Conservation (phyloP, 1,140 invertebrate species). For the Calliphora vicina region DNA sequence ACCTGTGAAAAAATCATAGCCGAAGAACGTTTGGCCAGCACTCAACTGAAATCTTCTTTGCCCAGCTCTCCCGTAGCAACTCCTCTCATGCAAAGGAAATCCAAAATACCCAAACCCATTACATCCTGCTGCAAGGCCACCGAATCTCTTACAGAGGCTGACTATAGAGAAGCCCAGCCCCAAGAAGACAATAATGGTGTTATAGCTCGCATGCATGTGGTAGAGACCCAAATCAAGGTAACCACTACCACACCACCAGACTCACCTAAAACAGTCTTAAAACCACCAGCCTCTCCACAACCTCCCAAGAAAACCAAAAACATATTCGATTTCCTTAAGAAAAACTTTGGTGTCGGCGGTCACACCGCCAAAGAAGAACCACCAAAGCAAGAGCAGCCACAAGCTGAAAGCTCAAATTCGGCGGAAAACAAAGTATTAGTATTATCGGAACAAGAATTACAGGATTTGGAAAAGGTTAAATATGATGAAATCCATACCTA, state of each 20-base stretch:
- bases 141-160: constrained; percentile 52
- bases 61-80: constrained; percentile 23
- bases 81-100: constrained; percentile 47
- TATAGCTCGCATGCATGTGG: constrained; percentile 52
- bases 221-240: constrained; percentile 58
- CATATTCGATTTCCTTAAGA: constrained; percentile 59
- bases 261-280: constrained; percentile 39
- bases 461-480: constrained; percentile 46
- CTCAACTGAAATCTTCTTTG: constrained; percentile 49
- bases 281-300: constrained; percentile 35
- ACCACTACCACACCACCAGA: constrained; percentile 47
- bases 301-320: constrained; percentile 58
- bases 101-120: constrained; percentile 59
- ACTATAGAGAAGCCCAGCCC: neutral
- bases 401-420: neutral
- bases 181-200: constrained; percentile 44
- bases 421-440: constrained; percentile 37
- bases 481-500: constrained; percentile 50
- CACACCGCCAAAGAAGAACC: neutral
- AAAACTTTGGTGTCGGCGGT: constrained; percentile 51
- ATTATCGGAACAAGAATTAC: constrained; percentile 47
- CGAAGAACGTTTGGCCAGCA: constrained; percentile 54
- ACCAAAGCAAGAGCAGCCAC: neutral
- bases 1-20: constrained; percentile 60
- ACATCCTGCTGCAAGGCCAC: constrained; percentile 51